Evolutionary conservation across 1,140 invertebrate genomes (phyloP).

Genomic region (Aphelinus atriplicis): DNA sequence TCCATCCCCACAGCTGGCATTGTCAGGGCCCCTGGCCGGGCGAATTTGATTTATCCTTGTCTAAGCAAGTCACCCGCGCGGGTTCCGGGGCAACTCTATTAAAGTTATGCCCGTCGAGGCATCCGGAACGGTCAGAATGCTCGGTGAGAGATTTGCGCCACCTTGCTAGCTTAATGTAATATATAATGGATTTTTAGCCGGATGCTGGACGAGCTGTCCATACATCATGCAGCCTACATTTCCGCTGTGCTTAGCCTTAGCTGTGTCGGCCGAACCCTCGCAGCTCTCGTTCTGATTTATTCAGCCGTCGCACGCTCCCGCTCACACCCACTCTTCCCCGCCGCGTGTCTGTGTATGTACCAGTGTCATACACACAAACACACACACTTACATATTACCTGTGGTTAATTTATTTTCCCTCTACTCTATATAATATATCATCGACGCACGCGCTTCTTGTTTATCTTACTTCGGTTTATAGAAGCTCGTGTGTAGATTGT

Average conservation of each 20-base stretch:
- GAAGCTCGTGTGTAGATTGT: too few species aligned
- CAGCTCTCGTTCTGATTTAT: conserved; percentile 57
- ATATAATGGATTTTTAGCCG: conserved; percentile 63
- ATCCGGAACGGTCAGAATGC: conserved; percentile 30
- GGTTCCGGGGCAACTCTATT: conserved; percentile 52
- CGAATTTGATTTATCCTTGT: conserved; percentile 17
- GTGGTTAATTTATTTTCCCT: too few species aligned
- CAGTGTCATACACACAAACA: conserved; percentile 35
- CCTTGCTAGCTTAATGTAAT: conserved; percentile 44
- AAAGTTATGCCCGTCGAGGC: conserved; percentile 49
- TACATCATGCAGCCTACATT: conserved; percentile 59
- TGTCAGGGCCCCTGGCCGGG: background rate
- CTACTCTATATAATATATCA: background rate
- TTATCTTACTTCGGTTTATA: background rate
- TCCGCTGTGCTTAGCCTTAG: conserved; percentile 54
- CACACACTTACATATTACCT: background rate
- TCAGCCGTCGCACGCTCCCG: conserved; percentile 37
- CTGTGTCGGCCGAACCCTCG: conserved; percentile 36
- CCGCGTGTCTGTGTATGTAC: conserved; percentile 44
- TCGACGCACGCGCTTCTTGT: background rate
- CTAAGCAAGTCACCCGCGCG: conserved; percentile 3
- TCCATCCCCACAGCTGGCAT: too few species aligned
- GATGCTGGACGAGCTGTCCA: conserved; percentile 56
- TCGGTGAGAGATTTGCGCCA: background rate
- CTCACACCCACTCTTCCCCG: conserved; percentile 30